Base-by-base conservation (phyloP, 2,113 vertebrate species). In the Eretmochelys imbricata region DNA sequence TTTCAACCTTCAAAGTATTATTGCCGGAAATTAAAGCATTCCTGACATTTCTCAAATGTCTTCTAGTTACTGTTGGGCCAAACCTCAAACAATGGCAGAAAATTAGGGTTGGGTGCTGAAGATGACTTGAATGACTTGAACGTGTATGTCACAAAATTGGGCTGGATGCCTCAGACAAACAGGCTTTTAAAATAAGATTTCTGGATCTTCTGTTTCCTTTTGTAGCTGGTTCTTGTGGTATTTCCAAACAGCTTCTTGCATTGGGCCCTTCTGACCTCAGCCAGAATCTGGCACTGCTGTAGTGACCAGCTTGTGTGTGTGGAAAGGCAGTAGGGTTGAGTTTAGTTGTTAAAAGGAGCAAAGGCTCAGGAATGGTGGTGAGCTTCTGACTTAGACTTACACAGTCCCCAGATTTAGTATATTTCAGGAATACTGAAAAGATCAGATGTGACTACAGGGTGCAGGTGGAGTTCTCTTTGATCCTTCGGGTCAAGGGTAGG, bases 111-210 rank as follows among this genome's bases (percentile, higher is more conserved):
- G 55, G 35, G 62, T n/a, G 35, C 14, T n/a, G 35, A 72, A n/a
- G 35, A 38, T 3, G 1, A 24, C 1, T 1, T n/a, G 8, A 51
- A 38, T 0, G 2, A 38, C 11, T 8, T 62, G 24, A 20, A 16
- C n/a, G 3, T 57, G 0, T 10, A 6, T 10, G 5, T 3, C 50
- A 75, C 48, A 17, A 27, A 13, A 53, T 22, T 35, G 35, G 72
- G 24, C 53, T 8, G 3, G 27, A 24, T 57, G 55, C 20, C 69
- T 80, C 0, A 24, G 3, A 24, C 83, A 88, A 31, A 16, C 0
- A 8, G 9, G 24, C 12, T 19, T 35, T 79, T 82, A 2, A 62
- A 20, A 49, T 55, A 53, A 0, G 16, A 17, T 59, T 59, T 4
- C 22, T 46, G 8, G 2, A 49, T 49, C 20, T 80, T 12, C 20